Conservation (phyloP, 2,113 vertebrate species). For the Athene noctua region DNA sequence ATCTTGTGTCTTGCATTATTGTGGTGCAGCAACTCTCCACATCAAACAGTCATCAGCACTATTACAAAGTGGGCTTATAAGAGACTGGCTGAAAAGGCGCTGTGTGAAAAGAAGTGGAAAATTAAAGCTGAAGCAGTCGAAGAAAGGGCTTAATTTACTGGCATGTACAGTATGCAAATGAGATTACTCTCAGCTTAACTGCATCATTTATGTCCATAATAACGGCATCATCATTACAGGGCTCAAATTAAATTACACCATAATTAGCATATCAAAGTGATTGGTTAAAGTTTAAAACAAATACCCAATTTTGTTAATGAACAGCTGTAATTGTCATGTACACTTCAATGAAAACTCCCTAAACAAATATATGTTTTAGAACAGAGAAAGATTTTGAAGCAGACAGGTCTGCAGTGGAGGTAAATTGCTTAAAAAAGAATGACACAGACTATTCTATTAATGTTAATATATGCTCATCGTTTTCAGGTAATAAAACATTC, state of each 20-base stretch:
- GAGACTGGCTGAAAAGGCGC: constrained; percentile 87
- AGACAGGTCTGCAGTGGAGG: constrained; percentile 74
- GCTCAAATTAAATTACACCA: constrained; percentile 99
- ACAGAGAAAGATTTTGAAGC: constrained; percentile 72
- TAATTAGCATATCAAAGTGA: constrained; percentile 99
- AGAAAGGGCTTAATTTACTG: constrained; percentile 99
- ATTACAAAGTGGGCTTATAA: constrained; percentile 87
- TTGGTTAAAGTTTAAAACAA: constrained; percentile 99
- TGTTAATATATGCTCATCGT: constrained; percentile 76
- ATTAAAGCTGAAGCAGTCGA: constrained; percentile 95
- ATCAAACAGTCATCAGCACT: constrained; percentile 93
- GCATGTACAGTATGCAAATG: constrained; percentile 99
- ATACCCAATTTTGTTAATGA: constrained; percentile 99
- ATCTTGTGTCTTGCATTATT: constrained; percentile 91
- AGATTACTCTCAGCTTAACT: constrained; percentile 99
- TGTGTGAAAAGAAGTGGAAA: constrained; percentile 99
- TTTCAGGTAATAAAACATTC: constrained; percentile 76
- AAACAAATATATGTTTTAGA: constrained; percentile 99
- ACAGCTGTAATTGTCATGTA: constrained; percentile 97
- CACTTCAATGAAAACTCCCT: constrained; percentile 95
- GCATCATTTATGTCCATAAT: constrained; percentile 99
- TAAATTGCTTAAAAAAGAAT: constrained; percentile 76
- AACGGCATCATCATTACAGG: constrained; percentile 99
- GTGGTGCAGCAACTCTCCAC: constrained; percentile 88
- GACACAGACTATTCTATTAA: constrained; percentile 75